Conservation (phyloP, 1,140 invertebrate species). For the Aphis gossypii region DNA sequence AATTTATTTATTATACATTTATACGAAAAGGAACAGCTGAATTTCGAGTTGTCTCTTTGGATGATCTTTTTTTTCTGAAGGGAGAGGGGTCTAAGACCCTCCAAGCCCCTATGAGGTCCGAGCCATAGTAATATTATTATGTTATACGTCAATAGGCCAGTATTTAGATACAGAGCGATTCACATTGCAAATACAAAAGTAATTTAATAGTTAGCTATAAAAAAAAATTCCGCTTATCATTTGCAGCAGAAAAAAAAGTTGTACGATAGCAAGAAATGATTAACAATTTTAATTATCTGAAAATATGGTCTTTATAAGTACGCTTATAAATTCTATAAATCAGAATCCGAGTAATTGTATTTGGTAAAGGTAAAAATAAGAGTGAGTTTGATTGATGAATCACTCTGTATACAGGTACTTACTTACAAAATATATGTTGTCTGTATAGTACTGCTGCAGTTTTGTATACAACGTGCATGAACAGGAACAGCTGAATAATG, state of each 20-base stretch:
- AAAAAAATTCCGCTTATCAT: background rate
- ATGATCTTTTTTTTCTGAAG: background rate
- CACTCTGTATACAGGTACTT: background rate
- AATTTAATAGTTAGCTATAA: too few relatives aligned
- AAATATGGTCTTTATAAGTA: background rate
- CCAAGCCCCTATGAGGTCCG: conserved; percentile 3
- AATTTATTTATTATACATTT: background rate
- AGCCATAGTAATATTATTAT: background rate
- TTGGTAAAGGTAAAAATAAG: background rate
- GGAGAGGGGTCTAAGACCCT: background rate
- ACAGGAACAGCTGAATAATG: conserved; percentile 2
- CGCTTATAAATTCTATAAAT: background rate
- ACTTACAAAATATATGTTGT: background rate
- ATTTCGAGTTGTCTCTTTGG: background rate
- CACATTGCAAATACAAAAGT: background rate
- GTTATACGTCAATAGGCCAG: background rate
- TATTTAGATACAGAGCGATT: background rate
- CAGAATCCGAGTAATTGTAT: background rate
- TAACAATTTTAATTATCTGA: background rate
- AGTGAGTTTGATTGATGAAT: background rate
- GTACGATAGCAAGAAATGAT: background rate
- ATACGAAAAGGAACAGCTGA: conserved; percentile 7
- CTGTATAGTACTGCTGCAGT: background rate
- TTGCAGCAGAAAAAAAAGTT: background rate
- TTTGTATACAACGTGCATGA: background rate